Evolutionary conservation across 2,888 invertebrate genomes (phyloP), one percentile per base, ranked within the genome.

Genomic region (Craniophora ligustri): DNA sequence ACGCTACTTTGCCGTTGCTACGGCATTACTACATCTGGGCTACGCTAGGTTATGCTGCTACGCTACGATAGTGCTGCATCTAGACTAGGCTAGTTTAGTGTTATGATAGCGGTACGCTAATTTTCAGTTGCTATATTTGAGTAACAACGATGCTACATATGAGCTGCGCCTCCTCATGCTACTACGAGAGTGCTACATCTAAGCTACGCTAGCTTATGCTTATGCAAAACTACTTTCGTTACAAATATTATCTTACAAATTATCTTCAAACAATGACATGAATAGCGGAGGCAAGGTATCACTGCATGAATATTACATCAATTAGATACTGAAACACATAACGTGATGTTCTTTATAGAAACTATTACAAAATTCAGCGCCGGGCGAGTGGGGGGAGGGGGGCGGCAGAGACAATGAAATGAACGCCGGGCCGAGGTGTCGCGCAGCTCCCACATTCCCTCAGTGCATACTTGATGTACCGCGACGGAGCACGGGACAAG

Each of bases 401-500:
- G 35, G 66, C 71, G 83, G 82, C 81, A 81, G 80, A 90, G 88
- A 92, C 92, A 92, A 92, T 92, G 91, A 92, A 91, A 89, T 89
- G 88, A 89, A 81, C 86, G 85, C 75, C 77, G 81, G 78, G 82
- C 70, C 82, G 84, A 90, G 91, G 91, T 90, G 91, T 90, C 91
- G 91, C 88, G 80, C 72, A 79, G 78, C 84, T 92, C 85, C 74
- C 67, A 61, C 86, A 93, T 92, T 93, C 92, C 81, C 91, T 93
- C 84, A 89, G 92, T 92, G 92, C 87, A 93, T 93, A 92, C 82
- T 89, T 88, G 89, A 93, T 93, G 91, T 85, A 74, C 75, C 85
- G 84, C 78, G 83, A 82, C 84, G 70, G 60, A 28, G 49, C 8
- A 16, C 28, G 67, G 61, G 3, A 7, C 30, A 16, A 35, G 59